Percentiles rank a stretch among this genome's conserved stretches.
Evolutionary conservation across 2,888 invertebrate genomes (phyloP).

Genomic region (Neoascia interrupta): DNA sequence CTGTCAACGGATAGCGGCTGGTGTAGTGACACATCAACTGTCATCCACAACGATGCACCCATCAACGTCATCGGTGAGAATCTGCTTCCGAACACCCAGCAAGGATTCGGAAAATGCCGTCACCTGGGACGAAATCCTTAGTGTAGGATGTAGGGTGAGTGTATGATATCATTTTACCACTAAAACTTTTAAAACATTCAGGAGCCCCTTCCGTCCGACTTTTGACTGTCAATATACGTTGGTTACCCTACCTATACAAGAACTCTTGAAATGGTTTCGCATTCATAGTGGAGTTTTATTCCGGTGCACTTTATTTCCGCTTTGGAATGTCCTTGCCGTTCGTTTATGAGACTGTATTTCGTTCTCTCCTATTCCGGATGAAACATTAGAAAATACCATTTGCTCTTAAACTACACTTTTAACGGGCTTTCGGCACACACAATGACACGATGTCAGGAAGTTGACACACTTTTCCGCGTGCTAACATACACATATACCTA

Average conservation of each 20-base stretch:
- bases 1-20: conserved; percentile 24
- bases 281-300: background rate
- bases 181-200: background rate
- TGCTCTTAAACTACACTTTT: conserved; percentile 24
- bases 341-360: too few relatives aligned
- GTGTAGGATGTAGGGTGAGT: conserved; percentile 25
- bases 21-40: conserved; percentile 17
- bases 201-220: too few relatives aligned
- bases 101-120: conserved; percentile 6
- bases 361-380: conserved; percentile 1
- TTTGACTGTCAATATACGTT: background rate
- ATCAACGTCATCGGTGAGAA: conserved; percentile 10
- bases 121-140: conserved; percentile 48
- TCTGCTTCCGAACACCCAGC: conserved; percentile 31
- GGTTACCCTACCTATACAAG: background rate
- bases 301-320: background rate
- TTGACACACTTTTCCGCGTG: conserved; percentile 38
- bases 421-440: conserved; percentile 16
- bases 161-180: background rate
- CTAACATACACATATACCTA: background rate
- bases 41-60: conserved; percentile 14
- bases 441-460: conserved; percentile 17
- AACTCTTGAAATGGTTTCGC: too few relatives aligned
- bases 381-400: conserved; percentile 38
- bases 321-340: background rate